Percentiles rank a stretch among this genome's conserved stretches.
Evolutionary conservation across 2,797 vertebrate genomes (phyloP).

Genomic region (Intellagama lesueurii): DNA sequence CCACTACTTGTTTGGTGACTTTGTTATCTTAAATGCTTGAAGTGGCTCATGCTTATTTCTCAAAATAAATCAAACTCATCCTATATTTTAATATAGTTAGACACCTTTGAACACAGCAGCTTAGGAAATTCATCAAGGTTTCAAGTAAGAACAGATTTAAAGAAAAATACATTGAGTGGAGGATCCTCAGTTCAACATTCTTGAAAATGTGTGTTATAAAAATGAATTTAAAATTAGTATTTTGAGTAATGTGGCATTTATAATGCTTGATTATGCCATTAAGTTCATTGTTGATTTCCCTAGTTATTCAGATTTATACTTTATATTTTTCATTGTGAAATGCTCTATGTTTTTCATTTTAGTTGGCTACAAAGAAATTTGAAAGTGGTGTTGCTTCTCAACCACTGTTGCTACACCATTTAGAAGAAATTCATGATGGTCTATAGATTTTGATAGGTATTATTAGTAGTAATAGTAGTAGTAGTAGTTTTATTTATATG

Average conservation of each 20-base stretch:
- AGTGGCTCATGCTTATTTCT: not conserved
- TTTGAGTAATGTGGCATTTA: not conserved
- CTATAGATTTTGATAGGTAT: no score
- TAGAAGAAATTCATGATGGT: conserved; percentile 32
- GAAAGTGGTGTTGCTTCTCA: conserved; percentile 40
- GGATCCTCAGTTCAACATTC: conserved; percentile 27
- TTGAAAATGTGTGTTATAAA: not conserved
- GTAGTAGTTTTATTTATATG: no score
- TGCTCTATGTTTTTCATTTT: conserved; percentile 32
- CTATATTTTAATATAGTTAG: not conserved
- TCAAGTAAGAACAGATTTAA: conserved; percentile 21
- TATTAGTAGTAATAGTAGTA: no score
- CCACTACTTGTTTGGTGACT: no score
- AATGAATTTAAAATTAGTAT: not conserved
- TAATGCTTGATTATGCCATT: not conserved
- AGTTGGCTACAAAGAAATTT: conserved; percentile 17
- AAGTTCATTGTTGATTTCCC: not conserved
- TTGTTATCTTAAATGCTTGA: not conserved
- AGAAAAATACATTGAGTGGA: conserved; percentile 39
- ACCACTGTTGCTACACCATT: not conserved
- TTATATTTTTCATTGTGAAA: conserved; percentile 2
- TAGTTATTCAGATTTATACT: not conserved
- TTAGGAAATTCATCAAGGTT: not conserved
- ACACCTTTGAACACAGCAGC: not conserved
- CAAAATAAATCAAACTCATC: conserved; percentile 24